Percentiles rank a stretch among this genome's conserved stretches.
phyloP scores from a whole-genome alignment of 1,140 invertebrate species.

The Pseudomyrmex concolor region DNA sequence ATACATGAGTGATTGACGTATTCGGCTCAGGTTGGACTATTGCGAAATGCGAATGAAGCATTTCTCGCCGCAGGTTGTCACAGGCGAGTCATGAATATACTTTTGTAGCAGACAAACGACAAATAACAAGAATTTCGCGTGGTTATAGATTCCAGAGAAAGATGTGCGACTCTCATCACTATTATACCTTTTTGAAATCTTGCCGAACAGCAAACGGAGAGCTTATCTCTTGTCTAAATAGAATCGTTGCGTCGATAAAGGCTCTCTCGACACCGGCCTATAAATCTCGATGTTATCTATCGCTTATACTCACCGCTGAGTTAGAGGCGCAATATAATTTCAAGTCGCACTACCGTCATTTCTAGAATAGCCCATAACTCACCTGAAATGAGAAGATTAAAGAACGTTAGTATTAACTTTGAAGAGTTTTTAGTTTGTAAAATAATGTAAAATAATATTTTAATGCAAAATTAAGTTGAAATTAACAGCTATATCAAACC shows the following conservation, averaged over 20 bases:
- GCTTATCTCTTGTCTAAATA: neutral
- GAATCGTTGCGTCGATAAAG: slow-evolving; percentile 39
- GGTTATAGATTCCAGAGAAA: neutral
- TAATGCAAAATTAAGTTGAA: no score
- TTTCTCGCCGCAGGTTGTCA: slow-evolving; percentile 50
- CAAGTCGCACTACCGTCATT: slow-evolving; percentile 26
- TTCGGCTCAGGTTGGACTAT: slow-evolving; percentile 36
- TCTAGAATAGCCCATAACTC: slow-evolving; percentile 44
- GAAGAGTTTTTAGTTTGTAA: no score
- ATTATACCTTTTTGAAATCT: slow-evolving; percentile 7
- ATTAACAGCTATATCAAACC: no score
- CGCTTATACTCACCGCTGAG: slow-evolving; percentile 43
- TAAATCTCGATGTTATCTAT: slow-evolving; percentile 59
- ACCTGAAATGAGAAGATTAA: slow-evolving; percentile 45
- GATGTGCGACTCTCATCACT: neutral
- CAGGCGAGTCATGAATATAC: slow-evolving; percentile 16
- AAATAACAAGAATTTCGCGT: slow-evolving; percentile 21
- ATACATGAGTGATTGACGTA: slow-evolving; percentile 51
- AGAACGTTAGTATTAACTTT: slow-evolving; percentile 13
- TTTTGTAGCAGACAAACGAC: slow-evolving; percentile 1
- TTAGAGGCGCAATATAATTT: slow-evolving; percentile 19
- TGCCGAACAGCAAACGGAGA: neutral
- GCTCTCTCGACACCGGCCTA: slow-evolving; percentile 29
- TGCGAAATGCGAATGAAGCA: slow-evolving; percentile 30
- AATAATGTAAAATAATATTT: slow-evolving; percentile 28